A percentile compares a stretch with the other conserved stretches of the same genome.
Evolutionary conservation across 2,113 vertebrate genomes (phyloP).

Genomic region (Pteruthius melanotis): DNA sequence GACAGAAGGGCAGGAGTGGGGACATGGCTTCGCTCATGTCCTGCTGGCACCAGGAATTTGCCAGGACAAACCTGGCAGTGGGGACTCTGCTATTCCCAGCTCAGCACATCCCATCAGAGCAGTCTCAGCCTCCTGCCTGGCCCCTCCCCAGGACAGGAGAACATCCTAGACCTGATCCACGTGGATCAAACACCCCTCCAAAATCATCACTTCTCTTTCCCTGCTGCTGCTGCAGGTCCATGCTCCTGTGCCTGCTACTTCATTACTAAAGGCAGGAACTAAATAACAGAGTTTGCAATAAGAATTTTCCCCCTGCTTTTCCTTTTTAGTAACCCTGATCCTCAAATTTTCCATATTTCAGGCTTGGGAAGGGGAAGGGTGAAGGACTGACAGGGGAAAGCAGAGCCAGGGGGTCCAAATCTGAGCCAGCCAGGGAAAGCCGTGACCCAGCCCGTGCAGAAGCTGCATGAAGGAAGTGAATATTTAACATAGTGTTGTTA

Average conservation of each 20-base stretch:
- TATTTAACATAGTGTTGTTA: slow-evolving; percentile 38
- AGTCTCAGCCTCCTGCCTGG: neutral
- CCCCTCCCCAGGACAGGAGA: neutral
- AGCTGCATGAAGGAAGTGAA: neutral
- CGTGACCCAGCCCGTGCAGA: neutral
- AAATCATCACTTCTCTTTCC: neutral
- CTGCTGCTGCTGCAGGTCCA: neutral
- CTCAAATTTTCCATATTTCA: neutral
- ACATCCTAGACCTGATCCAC: accelerated
- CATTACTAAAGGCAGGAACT: neutral
- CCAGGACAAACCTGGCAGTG: no score
- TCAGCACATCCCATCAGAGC: no score
- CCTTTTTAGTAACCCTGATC: neutral
- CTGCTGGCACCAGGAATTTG: no score
- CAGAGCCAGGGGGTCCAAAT: neutral
- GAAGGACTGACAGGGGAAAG: neutral
- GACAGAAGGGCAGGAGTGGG: no score
- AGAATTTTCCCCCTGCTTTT: accelerated
- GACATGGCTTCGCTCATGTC: no score
- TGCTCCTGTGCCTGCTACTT: neutral
- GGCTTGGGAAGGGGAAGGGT: neutral
- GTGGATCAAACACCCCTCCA: neutral
- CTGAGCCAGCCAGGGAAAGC: neutral
- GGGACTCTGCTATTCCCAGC: no score
- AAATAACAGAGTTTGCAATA: neutral